Evolutionary conservation across 2,797 vertebrate species (phyloP), one percentile per base, ranked within the genome.

Genomic region (Brachymystax lenok): DNA sequence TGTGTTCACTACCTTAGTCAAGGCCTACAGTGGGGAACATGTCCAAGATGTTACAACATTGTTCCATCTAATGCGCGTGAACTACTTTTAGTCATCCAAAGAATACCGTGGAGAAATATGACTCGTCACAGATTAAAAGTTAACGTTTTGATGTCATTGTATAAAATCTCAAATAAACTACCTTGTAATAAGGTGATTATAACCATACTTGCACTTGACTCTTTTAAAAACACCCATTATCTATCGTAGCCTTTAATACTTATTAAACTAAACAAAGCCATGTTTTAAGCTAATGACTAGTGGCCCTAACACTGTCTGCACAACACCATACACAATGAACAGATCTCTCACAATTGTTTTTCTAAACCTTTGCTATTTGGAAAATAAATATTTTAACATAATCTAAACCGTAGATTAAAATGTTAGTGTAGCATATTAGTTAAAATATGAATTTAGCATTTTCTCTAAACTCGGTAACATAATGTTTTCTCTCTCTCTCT

Each of bases 181-280:
- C 69, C 24, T 52, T 79, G 66, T 68, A 76, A 68, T 72, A 71
- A 74, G 61, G 77, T 24, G 69, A 64, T 33, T 75, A 4, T 76
- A 73, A 77, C 54, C 74, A 75, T 21, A 54, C 46, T 14, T 71
- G 69, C 69, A 3, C 73, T 75, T 69, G 76, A 79, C 51, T 75
- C 30, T 52, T 56, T 74, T 70, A 78, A 85, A 77, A 66, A 64
- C 67, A 69, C 35, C 46, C 78, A 79, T 27, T 61, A 73, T 40
- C 19, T 64, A 27, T 17, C 54, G 30, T 40, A 61, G 59, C 16
- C 10, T 61, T 61, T 61, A 63, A 46, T 46, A 14, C 28, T 24
- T 46, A 50, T 63, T 74, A 27, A 63, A 64, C 33, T 74, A 35
- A 33, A 64, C 21, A 30, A 52, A 27, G n/a, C 27, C 64, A 75